phyloP scores from a whole-genome alignment of 2,888 invertebrate species.

The Pelosia muscerda region DNA sequence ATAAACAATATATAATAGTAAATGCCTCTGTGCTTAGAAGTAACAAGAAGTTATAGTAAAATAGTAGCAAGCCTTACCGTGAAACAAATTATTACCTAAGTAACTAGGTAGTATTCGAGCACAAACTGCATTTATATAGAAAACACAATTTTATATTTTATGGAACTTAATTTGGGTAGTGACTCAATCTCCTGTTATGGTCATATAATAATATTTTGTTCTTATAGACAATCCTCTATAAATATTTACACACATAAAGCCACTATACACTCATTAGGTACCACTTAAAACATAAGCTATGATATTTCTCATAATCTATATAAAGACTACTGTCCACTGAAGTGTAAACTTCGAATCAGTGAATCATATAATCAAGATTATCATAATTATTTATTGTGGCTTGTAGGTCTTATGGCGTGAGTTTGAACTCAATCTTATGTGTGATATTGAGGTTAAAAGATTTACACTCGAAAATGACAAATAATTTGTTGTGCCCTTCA shows the following conservation, averaged over 20 bases:
- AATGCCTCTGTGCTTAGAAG: conserved; percentile 63
- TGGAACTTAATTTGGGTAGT: too few relatives aligned
- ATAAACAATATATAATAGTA: conserved; percentile 49
- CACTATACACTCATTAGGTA: background rate
- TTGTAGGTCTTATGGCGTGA: background rate
- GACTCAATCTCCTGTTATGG: background rate
- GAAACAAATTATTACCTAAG: conserved; percentile 10
- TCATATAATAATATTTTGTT: conserved; percentile 6
- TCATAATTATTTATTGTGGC: background rate
- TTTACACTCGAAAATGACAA: too few relatives aligned
- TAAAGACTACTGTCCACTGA: background rate
- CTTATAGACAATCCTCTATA: background rate
- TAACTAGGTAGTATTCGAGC: conserved; percentile 19
- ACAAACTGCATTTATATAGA: background rate
- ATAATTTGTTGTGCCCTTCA: too few relatives aligned
- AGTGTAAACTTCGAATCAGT: background rate
- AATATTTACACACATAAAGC: conserved; percentile 8
- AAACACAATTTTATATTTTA: background rate
- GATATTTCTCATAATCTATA: background rate
- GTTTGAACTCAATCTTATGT: background rate
- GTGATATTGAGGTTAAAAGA: too few relatives aligned
- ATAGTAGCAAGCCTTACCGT: conserved; percentile 25
- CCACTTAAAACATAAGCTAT: background rate
- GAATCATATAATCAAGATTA: background rate
- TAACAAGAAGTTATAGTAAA: conserved; percentile 33